Evolutionary conservation across 2,888 invertebrate genomes (phyloP), one percentile per base, ranked within the genome.

Genomic region (Acrocyrtus sp.): DNA sequence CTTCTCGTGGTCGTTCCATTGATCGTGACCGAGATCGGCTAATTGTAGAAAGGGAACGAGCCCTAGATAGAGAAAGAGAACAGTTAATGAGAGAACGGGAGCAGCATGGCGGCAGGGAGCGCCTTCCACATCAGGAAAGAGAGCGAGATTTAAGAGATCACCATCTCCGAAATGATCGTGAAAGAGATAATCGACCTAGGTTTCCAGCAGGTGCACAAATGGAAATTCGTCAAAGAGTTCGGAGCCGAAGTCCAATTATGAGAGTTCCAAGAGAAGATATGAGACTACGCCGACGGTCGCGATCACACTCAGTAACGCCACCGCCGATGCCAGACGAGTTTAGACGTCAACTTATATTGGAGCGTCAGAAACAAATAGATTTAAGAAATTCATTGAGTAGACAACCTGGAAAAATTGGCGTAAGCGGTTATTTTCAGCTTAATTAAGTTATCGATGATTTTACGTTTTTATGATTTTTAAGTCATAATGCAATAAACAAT

Each of bases 291-390:
- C 61, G 72, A 50, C 61, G 63, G 4, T 75, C 75, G 4, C 27
- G 74, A 24, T 77, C 77, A 3, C 60, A 70, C 39, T 75, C 76
- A 27, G 60, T 61, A 2, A 75, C 77, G 1, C 80, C 78, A 2
- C 77, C 80, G 8, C 69, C 78, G 17, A 74, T 76, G 67, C 80
- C 78, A 3, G 72, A 74, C 50, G 76, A 78, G 12, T 53, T 76
- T 4, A 65, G 77, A 43, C 21, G 78, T 21, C 72, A 75, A 45
- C 26, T 76, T 21, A 69, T 65, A 5, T n/a, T n/a, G n/a, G 74
- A 77, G 34, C 48, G 70, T 5, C 63, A 66, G 56, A 51, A 70
- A 50, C 48, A 72, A 24, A 57, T 70, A 41, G 78, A 78, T 50
- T 70, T 78, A 15, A 26, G 78, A 47, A 75, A 58, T 50, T 70